Percentiles rank a stretch among this genome's conserved stretches.
phyloP scores from a whole-genome alignment of 2,113 vertebrate species.

The Dromaius novaehollandiae region DNA sequence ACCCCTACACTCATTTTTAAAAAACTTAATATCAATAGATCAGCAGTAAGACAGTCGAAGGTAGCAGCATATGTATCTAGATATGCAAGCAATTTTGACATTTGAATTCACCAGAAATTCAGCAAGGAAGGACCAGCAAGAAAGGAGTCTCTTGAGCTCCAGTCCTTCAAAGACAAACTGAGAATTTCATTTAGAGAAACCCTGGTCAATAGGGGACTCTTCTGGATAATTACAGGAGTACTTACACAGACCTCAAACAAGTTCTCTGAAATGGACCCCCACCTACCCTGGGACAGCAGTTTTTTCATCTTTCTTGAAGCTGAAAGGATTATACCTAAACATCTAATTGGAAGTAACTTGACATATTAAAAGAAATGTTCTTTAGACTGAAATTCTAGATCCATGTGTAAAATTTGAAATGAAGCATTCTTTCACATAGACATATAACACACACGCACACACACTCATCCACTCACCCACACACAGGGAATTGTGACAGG shows the following conservation, averaged over 20 bases:
- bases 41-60: not conserved
- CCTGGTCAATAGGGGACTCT: not conserved
- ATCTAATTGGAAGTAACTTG: not conserved
- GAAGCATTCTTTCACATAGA: not conserved
- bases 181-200: not conserved
- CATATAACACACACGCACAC: no score
- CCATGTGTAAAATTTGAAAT: not conserved
- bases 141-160: not conserved
- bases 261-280: not conserved
- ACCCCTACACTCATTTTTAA: not conserved
- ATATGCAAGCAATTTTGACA: not conserved
- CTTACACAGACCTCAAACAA: not conserved
- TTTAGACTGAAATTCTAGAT: not conserved
- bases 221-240: not conserved
- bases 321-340: not conserved
- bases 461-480: not conserved
- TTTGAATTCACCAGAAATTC: slow-evolving; percentile 11
- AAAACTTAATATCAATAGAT: not conserved
- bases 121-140: not conserved
- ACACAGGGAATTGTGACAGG: not conserved
- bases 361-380: not conserved
- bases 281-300: not conserved
- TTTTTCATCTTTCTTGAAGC: not conserved
- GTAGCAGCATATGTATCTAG: not conserved
- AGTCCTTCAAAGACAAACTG: not conserved